Evolutionary conservation across 2,888 invertebrate genomes (phyloP).

Genomic region (Drosophila pseudotakahashii): DNA sequence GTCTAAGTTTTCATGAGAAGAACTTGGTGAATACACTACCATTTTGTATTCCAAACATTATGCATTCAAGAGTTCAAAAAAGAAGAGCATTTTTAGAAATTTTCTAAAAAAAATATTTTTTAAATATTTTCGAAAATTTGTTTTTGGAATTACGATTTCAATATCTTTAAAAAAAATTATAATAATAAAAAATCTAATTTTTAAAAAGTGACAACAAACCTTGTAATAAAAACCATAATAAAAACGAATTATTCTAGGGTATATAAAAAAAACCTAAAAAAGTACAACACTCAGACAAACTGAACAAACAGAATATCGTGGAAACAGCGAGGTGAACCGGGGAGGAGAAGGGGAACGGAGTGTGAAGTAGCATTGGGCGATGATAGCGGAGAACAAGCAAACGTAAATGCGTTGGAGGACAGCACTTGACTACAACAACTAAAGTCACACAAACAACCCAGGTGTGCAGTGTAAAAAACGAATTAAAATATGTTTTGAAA

Average conservation of each 20-base stretch:
- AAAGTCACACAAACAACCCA: constrained; percentile 18
- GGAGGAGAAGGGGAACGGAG: constrained; percentile 4
- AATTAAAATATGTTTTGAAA: neutral
- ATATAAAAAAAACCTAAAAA: constrained; percentile 4
- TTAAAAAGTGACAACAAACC: neutral
- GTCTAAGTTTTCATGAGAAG: constrained; percentile 17
- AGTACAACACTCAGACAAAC: constrained; percentile 28
- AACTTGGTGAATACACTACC: neutral
- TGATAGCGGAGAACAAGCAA: constrained; percentile 22
- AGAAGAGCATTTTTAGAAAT: no score
- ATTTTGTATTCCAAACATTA: neutral
- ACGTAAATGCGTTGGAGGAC: constrained; percentile 78
- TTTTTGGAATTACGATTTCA: no score
- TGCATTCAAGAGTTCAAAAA: no score
- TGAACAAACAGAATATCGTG: constrained; percentile 31
- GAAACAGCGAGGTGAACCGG: neutral
- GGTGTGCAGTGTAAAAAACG: constrained; percentile 4
- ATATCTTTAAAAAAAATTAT: no score
- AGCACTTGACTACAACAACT: constrained; percentile 57
- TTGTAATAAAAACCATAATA: neutral
- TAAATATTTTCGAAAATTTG: no score
- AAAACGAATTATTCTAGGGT: neutral
- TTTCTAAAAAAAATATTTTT: no score
- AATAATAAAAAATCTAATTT: no score
- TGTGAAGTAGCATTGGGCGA: constrained; percentile 31